Conservation (phyloP, 2,888 invertebrate species). For the Bombyx huttoni region DNA sequence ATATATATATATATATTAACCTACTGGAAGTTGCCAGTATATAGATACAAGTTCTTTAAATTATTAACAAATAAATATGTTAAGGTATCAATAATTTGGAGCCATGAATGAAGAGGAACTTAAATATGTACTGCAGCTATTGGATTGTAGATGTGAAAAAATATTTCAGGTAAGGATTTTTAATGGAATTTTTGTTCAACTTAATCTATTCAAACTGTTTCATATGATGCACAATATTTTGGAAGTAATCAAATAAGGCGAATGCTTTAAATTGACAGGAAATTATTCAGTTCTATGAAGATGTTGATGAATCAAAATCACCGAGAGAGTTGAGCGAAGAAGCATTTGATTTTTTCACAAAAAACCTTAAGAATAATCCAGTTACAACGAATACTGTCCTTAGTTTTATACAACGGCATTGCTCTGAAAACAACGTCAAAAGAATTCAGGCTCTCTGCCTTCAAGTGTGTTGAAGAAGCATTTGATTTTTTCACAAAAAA, state of each 20-base stretch:
- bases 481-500: slow-evolving; percentile 53
- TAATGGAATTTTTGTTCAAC: not conserved
- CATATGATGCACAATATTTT: not conserved
- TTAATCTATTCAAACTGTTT: not conserved
- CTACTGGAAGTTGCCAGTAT: no score
- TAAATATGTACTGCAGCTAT: slow-evolving; percentile 48
- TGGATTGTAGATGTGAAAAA: slow-evolving; percentile 43
- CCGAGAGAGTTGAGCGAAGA: slow-evolving; percentile 34
- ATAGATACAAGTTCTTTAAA: not conserved
- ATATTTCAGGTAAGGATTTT: slow-evolving; percentile 40
- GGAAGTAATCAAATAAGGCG: not conserved
- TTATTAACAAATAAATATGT: not conserved
- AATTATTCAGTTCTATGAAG: slow-evolving; percentile 40
- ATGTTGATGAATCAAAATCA: slow-evolving; percentile 36
- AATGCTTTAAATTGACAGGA: slow-evolving; percentile 30
- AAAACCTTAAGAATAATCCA: slow-evolving; percentile 54
- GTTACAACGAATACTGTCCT: slow-evolving; percentile 45
- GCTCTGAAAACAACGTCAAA: slow-evolving; percentile 22
- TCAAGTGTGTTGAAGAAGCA: slow-evolving; percentile 38
- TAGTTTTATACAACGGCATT: slow-evolving; percentile 33
- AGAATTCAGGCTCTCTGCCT: slow-evolving; percentile 46
- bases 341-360: slow-evolving; percentile 46
- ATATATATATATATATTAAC: no score
- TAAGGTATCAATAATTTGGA: not conserved
- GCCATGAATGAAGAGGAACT: slow-evolving; percentile 59